phyloP scores from a whole-genome alignment of 2,113 vertebrate species.

The Anoplopoma fimbria region DNA sequence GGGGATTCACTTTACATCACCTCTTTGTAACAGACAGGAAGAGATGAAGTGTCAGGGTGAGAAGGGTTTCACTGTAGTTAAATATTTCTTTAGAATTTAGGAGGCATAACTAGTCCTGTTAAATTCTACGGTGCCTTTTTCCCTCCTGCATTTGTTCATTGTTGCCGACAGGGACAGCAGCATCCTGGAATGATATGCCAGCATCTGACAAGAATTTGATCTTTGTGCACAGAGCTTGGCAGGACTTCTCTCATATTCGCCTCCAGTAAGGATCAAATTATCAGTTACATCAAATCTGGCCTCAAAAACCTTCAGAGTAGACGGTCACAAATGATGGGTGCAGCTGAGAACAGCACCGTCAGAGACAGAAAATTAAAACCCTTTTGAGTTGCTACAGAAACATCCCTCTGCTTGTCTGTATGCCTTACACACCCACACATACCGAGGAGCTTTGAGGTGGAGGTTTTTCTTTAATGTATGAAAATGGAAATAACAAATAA shows the following conservation, averaged over 20 bases:
- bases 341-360: slow-evolving; percentile 35
- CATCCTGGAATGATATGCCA: slow-evolving; percentile 71
- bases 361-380: slow-evolving; percentile 38
- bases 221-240: slow-evolving; percentile 10
- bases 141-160: slow-evolving; percentile 56
- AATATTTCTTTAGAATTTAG: slow-evolving; percentile 24
- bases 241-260: slow-evolving; percentile 20
- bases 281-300: slow-evolving; percentile 52
- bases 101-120: slow-evolving; percentile 24
- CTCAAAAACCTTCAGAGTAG: slow-evolving; percentile 50
- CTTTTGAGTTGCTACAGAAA: slow-evolving; percentile 62
- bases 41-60: not conserved
- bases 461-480: slow-evolving; percentile 36
- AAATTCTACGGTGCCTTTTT: slow-evolving; percentile 12
- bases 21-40: slow-evolving; percentile 7
- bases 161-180: slow-evolving; percentile 56
- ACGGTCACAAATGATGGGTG: slow-evolving; percentile 33
- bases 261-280: slow-evolving; percentile 39
- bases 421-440: not conserved
- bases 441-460: slow-evolving; percentile 46
- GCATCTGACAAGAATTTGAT: slow-evolving; percentile 40
- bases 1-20: slow-evolving; percentile 16
- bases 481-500: slow-evolving; percentile 67
- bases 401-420: slow-evolving; percentile 27
- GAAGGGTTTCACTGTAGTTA: slow-evolving; percentile 16